Evolutionary conservation across 2,113 vertebrate species (phyloP), one percentile per base, ranked within the genome.

Genomic region (Plecturocebus donacophilus): DNA sequence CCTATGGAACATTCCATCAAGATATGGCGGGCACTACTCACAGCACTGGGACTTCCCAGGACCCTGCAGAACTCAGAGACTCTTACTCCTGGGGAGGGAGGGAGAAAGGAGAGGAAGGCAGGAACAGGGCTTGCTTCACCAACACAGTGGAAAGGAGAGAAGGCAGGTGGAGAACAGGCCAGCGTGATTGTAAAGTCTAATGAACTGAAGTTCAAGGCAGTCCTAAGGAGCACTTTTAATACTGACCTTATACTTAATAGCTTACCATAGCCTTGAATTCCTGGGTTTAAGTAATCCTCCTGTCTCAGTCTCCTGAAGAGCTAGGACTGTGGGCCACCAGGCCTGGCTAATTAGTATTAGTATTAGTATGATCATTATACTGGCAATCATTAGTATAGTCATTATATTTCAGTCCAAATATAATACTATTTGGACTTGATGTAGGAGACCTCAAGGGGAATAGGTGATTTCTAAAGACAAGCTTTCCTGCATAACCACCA

Each of bases 121-220:
- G 64, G 21, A 16, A n/a, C 5, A 35, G 16, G 52, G 10, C 38
- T 52, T 12, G 5, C 45, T n/a, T 56, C 25, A 16, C 38, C 13
- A 7, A 42, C 40, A 25, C 21, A 14, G 35, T 1, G 0, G 3
- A 35, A 38, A 2, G 32, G 49, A 45, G 11, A 2, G 20, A 49
- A 86, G 52, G 47, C 71, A 47, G 35, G 84, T 8, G n/a, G 85
- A 58, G 47, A 68, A 42, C 5, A 76, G 71, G 42, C 76, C 6
- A 3, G 9, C 14, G 73, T 45, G 81, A 40, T 35, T 68, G 38
- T 66, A 86, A 94, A 76, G 93, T 84, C 81, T 49, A 52, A 38
- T 6, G 45, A 90, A 58, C 32, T 61, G 52, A 75, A 20, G 52
- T 71, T 88, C 11, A 85, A 45, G 38, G 40, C 38, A 35, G 49